Conservation (phyloP, 2,797 vertebrate species). For the Molossus alvarezi region DNA sequence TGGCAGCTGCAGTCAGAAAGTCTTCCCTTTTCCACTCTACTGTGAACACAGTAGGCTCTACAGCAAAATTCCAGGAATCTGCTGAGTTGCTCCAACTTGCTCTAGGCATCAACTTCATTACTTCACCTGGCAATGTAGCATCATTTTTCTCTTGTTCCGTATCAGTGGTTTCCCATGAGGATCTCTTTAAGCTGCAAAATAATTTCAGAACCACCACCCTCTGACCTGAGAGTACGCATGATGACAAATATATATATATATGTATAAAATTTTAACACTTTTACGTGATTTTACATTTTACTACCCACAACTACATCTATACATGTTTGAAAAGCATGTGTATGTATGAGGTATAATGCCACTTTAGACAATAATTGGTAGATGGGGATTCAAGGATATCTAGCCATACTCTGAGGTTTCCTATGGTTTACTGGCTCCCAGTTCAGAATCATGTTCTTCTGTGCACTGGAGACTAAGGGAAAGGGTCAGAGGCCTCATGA, state of each 20-base stretch:
- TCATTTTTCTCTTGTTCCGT: not conserved
- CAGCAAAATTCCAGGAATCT: not conserved
- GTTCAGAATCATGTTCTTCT: not conserved
- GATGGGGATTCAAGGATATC: not conserved
- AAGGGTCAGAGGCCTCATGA: not conserved
- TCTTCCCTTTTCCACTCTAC: not conserved
- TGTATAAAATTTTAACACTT: too few species aligned
- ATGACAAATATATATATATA: too few species aligned
- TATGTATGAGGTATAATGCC: not conserved
- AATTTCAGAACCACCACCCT: conserved; percentile 10
- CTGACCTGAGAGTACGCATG: not conserved
- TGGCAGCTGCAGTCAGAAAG: not conserved
- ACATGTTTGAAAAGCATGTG: not conserved
- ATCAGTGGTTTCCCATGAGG: not conserved
- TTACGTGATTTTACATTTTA: conserved; percentile 30
- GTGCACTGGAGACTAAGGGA: not conserved
- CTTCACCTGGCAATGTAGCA: not conserved
- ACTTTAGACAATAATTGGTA: not conserved
- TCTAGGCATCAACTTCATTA: not conserved
- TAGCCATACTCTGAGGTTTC: not conserved
- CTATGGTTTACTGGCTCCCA: not conserved
- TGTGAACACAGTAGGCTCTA: not conserved
- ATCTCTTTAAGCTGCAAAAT: not conserved
- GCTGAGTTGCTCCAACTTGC: not conserved
- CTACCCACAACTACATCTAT: not conserved